Base-by-base conservation (phyloP, 2,888 invertebrate genomes). In the Exocentrus adspersus region DNA sequence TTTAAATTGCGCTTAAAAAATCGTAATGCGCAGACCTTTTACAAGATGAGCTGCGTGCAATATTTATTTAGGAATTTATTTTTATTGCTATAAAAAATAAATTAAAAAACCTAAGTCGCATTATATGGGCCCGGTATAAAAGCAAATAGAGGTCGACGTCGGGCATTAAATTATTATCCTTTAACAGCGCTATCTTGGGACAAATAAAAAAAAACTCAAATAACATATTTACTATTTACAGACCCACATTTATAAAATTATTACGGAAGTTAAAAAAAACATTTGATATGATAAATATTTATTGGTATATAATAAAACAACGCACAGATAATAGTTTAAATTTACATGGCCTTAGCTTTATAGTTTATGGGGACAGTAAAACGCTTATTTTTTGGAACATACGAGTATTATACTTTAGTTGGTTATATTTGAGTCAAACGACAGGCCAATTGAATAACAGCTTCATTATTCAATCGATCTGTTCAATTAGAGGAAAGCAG, bases 211-310 rank as follows among this genome's bases (percentile, higher is more conserved):
- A 63, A 63, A 59, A 52, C 43, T 24, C 28, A 64, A 60, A 60
- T 56, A 64, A 64, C 59, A 50, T 54, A 63, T 58, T 62, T 63
- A 63, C 63, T 59, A 63, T 54, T 43, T 43, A 58, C 56, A 64
- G 48, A 54, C 54, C 64, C 60, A 64, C 50, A 60, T 64, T 60
- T 64, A 37, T 43, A 51, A 50, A 6, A 16, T 51, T 51, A 52
- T 52, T 58, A 48, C 51, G 64, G 57, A 64, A 64, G 64, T 60
- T 45, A 52, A 52, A 60, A 64, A 64, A 60, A 57, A n/a, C n/a
- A n/a, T n/a, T n/a, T n/a, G 56, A 64, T 51, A 56, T 45, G 60
- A 52, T 60, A 54, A 60, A 59, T 64, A 54, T 64, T 60, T 60
- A 60, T 64, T 60, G 43, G 43, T 48, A 58, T 60, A 51, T 63